phyloP scores from a whole-genome alignment of 30 jellyfish, hydroid and myxozoan genomes.

The Aurelia aurita region DNA sequence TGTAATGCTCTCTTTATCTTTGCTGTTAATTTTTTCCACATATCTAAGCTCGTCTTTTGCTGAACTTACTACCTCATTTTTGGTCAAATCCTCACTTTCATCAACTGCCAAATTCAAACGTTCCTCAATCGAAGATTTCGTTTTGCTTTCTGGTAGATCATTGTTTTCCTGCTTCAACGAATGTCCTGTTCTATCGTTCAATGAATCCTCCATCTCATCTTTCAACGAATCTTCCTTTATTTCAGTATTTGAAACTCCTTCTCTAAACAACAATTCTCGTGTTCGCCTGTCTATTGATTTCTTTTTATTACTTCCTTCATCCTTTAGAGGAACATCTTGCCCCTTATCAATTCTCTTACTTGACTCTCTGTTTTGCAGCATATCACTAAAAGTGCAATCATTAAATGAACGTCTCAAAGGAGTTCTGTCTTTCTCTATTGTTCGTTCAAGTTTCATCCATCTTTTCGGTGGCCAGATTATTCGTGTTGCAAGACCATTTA shows the following conservation, averaged over 20 bases:
- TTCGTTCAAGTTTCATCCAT: constrained; percentile 67
- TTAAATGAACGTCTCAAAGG: constrained; percentile 32
- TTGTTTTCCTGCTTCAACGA: no score
- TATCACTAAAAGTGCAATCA: constrained; percentile 29
- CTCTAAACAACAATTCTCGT: background rate
- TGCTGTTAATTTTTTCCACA: background rate
- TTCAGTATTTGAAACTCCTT: background rate
- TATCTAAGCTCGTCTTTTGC: background rate
- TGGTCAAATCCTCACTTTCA: no score
- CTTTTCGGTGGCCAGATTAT: constrained; percentile 96
- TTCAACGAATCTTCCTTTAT: no score
- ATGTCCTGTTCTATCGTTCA: no score
- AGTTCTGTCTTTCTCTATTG: constrained; percentile 20
- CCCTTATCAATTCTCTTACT: background rate
- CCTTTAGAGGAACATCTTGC: background rate
- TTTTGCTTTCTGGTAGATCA: no score
- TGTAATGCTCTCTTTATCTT: background rate
- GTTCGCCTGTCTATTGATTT: no score
- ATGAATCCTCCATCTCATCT: no score
- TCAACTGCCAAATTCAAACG: no score
- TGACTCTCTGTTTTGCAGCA: background rate
- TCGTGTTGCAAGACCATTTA: constrained; percentile 81
- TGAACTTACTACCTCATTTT: background rate
- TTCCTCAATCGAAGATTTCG: no score
- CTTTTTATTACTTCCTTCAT: background rate